These are phyloP conservation scores for Chlorospingus flavigularis DNA, from an alignment of 2,797 vertebrate genomes.

Conservation along the genomic window DNA sequence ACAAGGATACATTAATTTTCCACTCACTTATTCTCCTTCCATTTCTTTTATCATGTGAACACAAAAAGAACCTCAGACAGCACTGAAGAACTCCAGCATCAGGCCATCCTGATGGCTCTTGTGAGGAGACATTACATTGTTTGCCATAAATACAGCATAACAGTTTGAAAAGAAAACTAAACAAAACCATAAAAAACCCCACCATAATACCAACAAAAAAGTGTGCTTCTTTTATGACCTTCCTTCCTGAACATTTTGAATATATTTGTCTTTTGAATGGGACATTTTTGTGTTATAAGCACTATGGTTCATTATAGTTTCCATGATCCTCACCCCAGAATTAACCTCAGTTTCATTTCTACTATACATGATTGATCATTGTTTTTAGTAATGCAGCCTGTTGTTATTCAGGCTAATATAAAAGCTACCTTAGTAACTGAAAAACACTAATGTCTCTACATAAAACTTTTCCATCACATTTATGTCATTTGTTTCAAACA, in stretches of 20 bases:
- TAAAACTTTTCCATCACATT: neutral
- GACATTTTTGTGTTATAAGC: neutral
- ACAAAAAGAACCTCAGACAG: neutral
- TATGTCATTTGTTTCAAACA: conserved; percentile 15
- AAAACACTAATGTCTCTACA: neutral
- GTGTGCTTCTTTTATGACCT: neutral
- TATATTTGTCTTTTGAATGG: neutral
- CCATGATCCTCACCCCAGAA: neutral
- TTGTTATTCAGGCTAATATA: conserved; percentile 3
- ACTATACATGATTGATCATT: neutral
- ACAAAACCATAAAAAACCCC: neutral
- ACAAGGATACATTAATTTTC: neutral
- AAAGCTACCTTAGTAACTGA: neutral
- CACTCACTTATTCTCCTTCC: neutral
- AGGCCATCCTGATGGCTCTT: neutral
- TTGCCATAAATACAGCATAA: neutral
- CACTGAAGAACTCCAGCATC: neutral
- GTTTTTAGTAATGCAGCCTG: neutral
- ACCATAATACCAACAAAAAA: neutral
- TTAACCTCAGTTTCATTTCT: conserved; percentile 2
- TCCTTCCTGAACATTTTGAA: neutral
- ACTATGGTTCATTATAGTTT: neutral
- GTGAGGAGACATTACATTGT: neutral
- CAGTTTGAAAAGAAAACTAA: neutral
- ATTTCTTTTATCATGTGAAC: neutral